phyloP scores from a whole-genome alignment of 1,140 invertebrate species.

The Adoxophyes honmai region DNA sequence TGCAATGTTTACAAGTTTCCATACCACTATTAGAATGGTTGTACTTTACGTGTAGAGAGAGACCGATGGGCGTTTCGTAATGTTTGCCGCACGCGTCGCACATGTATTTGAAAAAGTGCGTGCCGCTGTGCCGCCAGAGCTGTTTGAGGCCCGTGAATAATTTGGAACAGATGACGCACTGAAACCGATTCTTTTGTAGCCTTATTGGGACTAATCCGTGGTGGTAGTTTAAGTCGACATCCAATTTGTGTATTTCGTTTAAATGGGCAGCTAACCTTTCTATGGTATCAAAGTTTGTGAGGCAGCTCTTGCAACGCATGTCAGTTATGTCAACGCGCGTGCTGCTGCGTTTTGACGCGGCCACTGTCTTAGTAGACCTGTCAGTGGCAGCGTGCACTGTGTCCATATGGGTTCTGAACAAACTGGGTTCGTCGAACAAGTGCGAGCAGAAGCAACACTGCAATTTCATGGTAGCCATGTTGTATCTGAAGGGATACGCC shows the following conservation, averaged over 20 bases:
- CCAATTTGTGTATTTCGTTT: neutral
- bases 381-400: neutral
- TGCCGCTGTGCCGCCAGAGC: neutral
- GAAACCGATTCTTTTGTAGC: neutral
- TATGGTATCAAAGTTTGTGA: neutral
- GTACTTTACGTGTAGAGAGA: neutral
- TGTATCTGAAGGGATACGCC: slow-evolving; percentile 13
- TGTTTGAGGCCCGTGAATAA: neutral
- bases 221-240: neutral
- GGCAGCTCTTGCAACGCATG: slow-evolving; percentile 7
- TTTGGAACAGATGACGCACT: neutral
- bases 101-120: slow-evolving; percentile 5
- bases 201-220: neutral
- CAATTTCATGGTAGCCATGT: neutral
- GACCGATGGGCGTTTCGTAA: neutral
- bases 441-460: slow-evolving; percentile 8
- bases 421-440: neutral
- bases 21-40: neutral
- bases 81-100: slow-evolving; percentile 10
- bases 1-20: neutral
- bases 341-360: neutral
- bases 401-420: slow-evolving; percentile 15
- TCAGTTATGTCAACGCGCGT: slow-evolving; percentile 10
- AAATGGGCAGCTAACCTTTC: neutral
- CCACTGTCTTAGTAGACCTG: neutral